Conservation (phyloP, 2,888 invertebrate genomes). For the Megamerina dolium region DNA sequence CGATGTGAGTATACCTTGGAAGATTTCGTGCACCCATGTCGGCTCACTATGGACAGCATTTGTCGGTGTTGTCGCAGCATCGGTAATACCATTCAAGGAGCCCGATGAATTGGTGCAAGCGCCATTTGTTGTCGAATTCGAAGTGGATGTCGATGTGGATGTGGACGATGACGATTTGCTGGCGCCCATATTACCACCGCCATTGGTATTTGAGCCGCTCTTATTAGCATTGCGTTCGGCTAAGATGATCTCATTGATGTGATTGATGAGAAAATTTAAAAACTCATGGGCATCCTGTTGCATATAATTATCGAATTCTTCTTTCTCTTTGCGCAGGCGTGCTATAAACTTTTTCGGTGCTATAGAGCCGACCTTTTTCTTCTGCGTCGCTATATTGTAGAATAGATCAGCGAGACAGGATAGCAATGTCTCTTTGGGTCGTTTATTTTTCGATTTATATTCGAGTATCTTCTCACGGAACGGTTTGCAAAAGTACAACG, state of each 20-base stretch:
- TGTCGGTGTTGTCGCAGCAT: constrained; percentile 31
- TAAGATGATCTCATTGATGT: constrained; percentile 95
- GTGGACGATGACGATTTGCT: constrained; percentile 34
- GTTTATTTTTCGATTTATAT: constrained; percentile 92
- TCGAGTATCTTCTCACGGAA: constrained; percentile 98
- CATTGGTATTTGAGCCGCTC: constrained; percentile 19
- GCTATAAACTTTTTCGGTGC: constrained; percentile 99
- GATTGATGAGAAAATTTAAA: constrained; percentile 97
- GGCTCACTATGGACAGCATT: constrained; percentile 61
- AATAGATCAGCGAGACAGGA: constrained; percentile 98
- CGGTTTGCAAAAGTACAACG: constrained; percentile 97
- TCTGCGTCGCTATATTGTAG: constrained; percentile 99
- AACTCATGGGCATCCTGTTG: constrained; percentile 99
- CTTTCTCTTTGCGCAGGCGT: constrained; percentile 95
- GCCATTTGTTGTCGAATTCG: constrained; percentile 36
- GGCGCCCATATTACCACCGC: constrained; percentile 11
- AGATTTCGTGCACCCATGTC: constrained; percentile 99
- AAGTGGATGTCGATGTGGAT: constrained; percentile 36
- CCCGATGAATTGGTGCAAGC: constrained; percentile 39
- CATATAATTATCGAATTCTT: constrained; percentile 99
- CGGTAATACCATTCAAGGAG: constrained; percentile 24
- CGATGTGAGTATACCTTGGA: constrained; percentile 97
- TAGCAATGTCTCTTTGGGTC: constrained; percentile 93
- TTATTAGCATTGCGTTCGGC: constrained; percentile 56
- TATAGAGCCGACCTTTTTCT: constrained; percentile 98